phyloP scores from a whole-genome alignment of 2,113 vertebrate genomes.

The Meriones unguiculatus region DNA sequence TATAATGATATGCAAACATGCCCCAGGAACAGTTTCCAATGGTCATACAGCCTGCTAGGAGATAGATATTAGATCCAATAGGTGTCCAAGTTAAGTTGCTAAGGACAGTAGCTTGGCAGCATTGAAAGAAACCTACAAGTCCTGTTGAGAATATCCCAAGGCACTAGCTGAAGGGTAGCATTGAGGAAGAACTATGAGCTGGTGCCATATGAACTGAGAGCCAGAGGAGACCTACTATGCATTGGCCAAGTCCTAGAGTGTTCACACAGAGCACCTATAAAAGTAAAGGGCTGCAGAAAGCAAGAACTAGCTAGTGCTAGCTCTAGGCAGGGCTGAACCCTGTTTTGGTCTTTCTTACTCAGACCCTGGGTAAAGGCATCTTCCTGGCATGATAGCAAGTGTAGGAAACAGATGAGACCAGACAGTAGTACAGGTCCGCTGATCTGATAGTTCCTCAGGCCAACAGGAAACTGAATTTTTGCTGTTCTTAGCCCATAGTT shows the following conservation, averaged over 20 bases:
- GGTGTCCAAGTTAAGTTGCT: neutral
- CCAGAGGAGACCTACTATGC: neutral
- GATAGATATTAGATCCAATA: neutral
- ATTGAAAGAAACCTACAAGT: neutral
- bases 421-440: neutral
- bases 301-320: neutral
- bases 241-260: neutral
- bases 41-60: neutral
- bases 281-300: neutral
- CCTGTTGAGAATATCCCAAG: no score
- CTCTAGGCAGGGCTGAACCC: rapidly evolving
- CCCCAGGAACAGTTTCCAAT: neutral
- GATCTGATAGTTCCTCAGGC: neutral
- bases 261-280: neutral
- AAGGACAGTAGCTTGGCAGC: neutral
- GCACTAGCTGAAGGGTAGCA: neutral
- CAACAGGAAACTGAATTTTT: neutral
- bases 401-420: neutral
- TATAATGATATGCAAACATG: neutral
- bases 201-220: neutral
- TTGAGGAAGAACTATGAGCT: neutral
- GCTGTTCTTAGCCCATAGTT: neutral
- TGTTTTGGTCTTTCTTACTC: neutral
- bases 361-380: no score
- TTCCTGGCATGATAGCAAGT: neutral